Evolutionary conservation across 2,888 invertebrate genomes (phyloP).

Genomic region (Stenolophus ochropezus): DNA sequence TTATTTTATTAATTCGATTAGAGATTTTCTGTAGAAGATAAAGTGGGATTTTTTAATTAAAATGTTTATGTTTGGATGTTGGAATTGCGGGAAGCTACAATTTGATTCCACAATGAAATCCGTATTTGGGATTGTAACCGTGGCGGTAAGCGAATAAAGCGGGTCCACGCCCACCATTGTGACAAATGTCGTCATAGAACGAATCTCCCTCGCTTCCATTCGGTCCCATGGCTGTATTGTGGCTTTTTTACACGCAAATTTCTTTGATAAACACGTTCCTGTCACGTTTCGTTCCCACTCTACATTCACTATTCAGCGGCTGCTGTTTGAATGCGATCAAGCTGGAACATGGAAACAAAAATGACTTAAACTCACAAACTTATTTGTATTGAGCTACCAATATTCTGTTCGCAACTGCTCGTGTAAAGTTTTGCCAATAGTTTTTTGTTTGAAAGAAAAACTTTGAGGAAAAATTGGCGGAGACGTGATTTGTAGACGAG

Average conservation of each 20-base stretch:
- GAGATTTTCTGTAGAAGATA: too few relatives aligned
- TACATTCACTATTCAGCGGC: conserved; percentile 27
- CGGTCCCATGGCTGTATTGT: conserved; percentile 29
- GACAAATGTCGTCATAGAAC: not conserved
- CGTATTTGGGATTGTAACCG: not conserved
- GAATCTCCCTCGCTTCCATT: not conserved
- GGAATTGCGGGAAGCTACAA: not conserved
- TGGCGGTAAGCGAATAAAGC: not conserved
- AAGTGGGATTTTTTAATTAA: too few relatives aligned
- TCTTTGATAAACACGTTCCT: conserved; percentile 52
- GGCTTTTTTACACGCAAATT: conserved; percentile 55
- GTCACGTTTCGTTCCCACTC: conserved; percentile 41
- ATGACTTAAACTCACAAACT: conserved; percentile 29
- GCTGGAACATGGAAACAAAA: conserved; percentile 35
- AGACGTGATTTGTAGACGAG: conserved; percentile 29
- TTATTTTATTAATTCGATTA: too few relatives aligned
- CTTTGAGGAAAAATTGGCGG: conserved; percentile 20
- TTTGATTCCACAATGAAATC: not conserved
- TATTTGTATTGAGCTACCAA: conserved; percentile 19
- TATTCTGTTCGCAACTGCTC: conserved; percentile 29
- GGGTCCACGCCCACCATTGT: not conserved
- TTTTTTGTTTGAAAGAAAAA: conserved; percentile 30
- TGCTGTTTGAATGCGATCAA: conserved; percentile 35
- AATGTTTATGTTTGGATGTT: too few relatives aligned
- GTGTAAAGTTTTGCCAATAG: conserved; percentile 27